A percentile compares a stretch with the other conserved stretches of the same genome.
Evolutionary conservation across 2,797 vertebrate species (phyloP).

Genomic region (Enteromius afrohamiltoni): DNA sequence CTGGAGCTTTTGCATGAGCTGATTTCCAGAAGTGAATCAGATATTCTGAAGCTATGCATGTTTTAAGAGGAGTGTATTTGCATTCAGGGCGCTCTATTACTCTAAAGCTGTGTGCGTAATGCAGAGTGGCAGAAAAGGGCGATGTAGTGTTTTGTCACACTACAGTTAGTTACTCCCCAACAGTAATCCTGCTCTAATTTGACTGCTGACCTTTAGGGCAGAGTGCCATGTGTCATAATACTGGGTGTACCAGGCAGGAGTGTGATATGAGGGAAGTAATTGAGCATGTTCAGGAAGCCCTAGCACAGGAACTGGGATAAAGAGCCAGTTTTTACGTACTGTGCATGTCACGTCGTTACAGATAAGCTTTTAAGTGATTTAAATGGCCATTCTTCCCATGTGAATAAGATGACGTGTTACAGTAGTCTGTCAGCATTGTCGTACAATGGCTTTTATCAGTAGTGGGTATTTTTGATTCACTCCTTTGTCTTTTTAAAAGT

Average conservation of each 20-base stretch:
- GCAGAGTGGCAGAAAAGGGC: slow-evolving; percentile 2
- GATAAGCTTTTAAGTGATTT: slow-evolving; percentile 43
- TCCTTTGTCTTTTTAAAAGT: background rate
- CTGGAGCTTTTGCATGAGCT: background rate
- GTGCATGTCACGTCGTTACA: slow-evolving; percentile 13
- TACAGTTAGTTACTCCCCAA: slow-evolving; percentile 10
- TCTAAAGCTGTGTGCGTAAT: background rate
- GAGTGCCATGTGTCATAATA: slow-evolving; percentile 46
- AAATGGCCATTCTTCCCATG: slow-evolving; percentile 12
- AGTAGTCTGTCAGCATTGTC: background rate
- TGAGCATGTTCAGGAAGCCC: slow-evolving; percentile 62
- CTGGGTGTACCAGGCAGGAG: slow-evolving; percentile 53
- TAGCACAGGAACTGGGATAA: slow-evolving; percentile 52
- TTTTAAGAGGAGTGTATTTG: background rate
- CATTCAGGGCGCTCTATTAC: background rate
- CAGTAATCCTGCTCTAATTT: slow-evolving; percentile 11
- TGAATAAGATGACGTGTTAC: background rate
- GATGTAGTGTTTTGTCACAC: slow-evolving; percentile 10
- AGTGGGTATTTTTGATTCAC: background rate
- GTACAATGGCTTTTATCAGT: background rate
- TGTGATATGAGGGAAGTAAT: slow-evolving; percentile 66
- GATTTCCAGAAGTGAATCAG: background rate
- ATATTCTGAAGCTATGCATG: background rate
- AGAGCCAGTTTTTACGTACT: slow-evolving; percentile 11
- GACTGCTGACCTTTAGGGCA: slow-evolving; percentile 41